Evolutionary conservation across 2,797 vertebrate genomes (phyloP).

Genomic region (Rhinella marina): DNA sequence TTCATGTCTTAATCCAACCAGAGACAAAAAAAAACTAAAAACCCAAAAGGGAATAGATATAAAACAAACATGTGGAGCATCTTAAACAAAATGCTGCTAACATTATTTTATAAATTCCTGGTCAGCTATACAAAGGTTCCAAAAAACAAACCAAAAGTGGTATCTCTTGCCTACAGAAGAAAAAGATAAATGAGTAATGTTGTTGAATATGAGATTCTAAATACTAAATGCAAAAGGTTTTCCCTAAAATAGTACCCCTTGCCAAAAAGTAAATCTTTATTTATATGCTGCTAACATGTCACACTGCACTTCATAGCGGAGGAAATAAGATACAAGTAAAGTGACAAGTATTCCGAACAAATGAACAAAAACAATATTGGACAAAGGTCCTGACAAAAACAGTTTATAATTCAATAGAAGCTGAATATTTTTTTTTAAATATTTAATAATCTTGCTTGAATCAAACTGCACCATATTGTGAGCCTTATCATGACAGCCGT

Average conservation of each 20-base stretch:
- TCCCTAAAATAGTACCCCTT: neutral
- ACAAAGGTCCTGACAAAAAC: too few relatives aligned
- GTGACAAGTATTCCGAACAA: neutral
- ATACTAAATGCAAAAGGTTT: neutral
- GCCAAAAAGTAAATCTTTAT: neutral
- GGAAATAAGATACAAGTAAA: neutral
- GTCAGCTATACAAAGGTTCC: neutral
- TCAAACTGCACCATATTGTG: too few relatives aligned
- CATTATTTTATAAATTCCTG: neutral
- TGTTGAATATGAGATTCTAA: neutral
- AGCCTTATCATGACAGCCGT: neutral
- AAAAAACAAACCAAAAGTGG: neutral
- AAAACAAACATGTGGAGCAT: neutral
- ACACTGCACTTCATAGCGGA: neutral
- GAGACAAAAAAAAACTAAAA: neutral
- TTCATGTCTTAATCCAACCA: conserved; percentile 65
- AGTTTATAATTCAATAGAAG: neutral
- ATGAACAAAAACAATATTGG: neutral
- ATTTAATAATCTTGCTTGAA: too few relatives aligned
- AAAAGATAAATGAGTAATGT: neutral
- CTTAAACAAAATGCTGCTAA: neutral
- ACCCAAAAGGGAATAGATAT: neutral
- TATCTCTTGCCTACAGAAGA: neutral
- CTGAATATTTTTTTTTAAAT: too few relatives aligned
- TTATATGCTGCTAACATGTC: neutral